Percentiles rank a stretch among this genome's conserved stretches.
Evolutionary conservation across 53 echinoderm and acorn worm species (phyloP).

Genomic region (Apostichopus leukothele): DNA sequence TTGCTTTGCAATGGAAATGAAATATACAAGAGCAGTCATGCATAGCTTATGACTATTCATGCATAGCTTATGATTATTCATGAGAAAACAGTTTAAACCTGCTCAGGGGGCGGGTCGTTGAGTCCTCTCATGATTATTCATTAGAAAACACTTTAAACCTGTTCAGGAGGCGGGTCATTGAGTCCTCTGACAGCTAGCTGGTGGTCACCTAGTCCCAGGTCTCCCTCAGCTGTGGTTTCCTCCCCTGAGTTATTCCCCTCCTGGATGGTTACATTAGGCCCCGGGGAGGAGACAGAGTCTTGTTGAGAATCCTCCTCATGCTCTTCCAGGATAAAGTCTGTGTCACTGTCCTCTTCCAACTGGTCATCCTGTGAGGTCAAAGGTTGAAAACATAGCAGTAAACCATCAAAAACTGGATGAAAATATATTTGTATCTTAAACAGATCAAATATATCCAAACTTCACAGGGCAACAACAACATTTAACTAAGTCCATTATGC

Average conservation of each 20-base stretch:
- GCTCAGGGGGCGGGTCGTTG: conserved; percentile 41
- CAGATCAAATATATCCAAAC: no score
- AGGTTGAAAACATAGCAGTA: background rate
- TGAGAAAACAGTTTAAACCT: conserved; percentile 18
- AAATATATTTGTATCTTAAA: no score
- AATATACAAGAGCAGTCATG: background rate
- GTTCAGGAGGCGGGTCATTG: conserved; percentile 45
- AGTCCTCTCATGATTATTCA: conserved; percentile 37
- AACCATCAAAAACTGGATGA: no score
- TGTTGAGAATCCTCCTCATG: conserved; percentile 31
- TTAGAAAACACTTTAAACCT: conserved; percentile 13
- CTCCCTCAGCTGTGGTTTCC: conserved; percentile 59
- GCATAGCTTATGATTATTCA: no score
- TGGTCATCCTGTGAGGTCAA: conserved; percentile 40
- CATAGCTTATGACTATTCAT: conserved; percentile 17
- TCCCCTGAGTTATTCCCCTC: conserved; percentile 13
- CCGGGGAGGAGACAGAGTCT: conserved; percentile 18
- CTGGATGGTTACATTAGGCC: conserved; percentile 34
- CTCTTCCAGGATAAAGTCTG: conserved; percentile 86
- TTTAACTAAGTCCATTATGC: no score
- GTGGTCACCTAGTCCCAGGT: conserved; percentile 81
- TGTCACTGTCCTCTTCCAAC: conserved; percentile 85
- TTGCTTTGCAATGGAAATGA: conserved; percentile 28
- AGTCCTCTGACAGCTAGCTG: conserved; percentile 62
- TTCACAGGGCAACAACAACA: no score